Evolutionary conservation across 92 coral and sea anemone genomes (phyloP), one percentile per base, ranked within the genome.

Genomic region (Epizoanthus fatuus): DNA sequence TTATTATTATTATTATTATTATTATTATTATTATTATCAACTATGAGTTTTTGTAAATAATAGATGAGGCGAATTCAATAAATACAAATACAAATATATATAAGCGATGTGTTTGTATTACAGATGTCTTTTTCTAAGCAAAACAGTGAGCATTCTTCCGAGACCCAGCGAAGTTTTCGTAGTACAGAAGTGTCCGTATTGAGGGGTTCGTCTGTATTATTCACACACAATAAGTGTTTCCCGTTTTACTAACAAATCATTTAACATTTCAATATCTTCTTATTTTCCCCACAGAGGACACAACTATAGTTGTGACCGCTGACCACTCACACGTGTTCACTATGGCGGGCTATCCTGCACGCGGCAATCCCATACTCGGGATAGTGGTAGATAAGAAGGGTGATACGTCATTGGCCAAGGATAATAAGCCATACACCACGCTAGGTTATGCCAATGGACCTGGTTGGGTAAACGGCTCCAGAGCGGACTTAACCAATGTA

Each of bases 241-340:
- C 19, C 22, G 0, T 17, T 72, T 72, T 59, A 42, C 13, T 38
- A 42, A 22, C 2, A 4, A 72, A 1, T 7, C 2, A 11, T 40
- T 20, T 42, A n/a, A 62, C 5, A 10, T 39, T 62, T 51, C 16
- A 0, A 5, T 22, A 17, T 42, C 6, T 79, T 12, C 3, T 52
- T 70, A 8, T 71, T 9, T 14, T 22, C 0, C 17, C 16, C 91
- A 22, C 25, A 94, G 98, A 92, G 5, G 98, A 94, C 0, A 94
- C 98, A 15, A 56, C 86, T 2, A 32, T 94, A 2, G 70, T 92
- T 4, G 94, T 92, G 32, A 90, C 98, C 63, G 98, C 98, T 39
- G 98, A 94, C 88, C 98, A 94, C 13, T 93, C 95, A 3, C 98
- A 94, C 84, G 91, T 89, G 22, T 89, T 94, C 38, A 86, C 90